Evolutionary conservation across 2,113 vertebrate genomes (phyloP).

Genomic region (Grammomys surdaster): DNA sequence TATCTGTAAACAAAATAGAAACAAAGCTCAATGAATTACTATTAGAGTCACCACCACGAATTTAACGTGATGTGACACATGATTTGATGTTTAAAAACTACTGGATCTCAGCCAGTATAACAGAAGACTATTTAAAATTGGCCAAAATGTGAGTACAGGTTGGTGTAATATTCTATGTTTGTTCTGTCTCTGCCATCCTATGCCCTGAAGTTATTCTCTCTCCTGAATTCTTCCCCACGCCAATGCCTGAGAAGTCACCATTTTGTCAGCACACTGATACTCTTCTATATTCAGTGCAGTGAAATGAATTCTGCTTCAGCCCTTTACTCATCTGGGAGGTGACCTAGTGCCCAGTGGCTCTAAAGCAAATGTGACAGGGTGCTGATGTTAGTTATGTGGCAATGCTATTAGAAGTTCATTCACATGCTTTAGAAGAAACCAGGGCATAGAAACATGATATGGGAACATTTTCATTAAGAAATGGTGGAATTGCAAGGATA

Average conservation of each 20-base stretch:
- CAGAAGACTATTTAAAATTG: neutral
- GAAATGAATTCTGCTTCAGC: neutral
- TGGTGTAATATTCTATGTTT: neutral
- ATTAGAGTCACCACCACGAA: neutral
- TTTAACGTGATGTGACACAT: neutral
- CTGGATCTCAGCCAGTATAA: neutral
- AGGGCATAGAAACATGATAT: neutral
- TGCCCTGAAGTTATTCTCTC: neutral
- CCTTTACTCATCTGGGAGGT: neutral
- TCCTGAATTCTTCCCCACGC: neutral
- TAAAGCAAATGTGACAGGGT: neutral
- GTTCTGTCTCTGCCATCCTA: neutral
- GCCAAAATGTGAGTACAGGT: neutral
- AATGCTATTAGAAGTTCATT: neutral
- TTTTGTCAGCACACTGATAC: neutral
- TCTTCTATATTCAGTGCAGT: neutral
- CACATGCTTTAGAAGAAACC: neutral
- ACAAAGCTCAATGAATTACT: neutral
- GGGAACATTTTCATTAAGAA: neutral
- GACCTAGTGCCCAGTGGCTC: neutral
- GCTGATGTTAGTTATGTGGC: neutral
- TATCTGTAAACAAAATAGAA: conserved; percentile 23
- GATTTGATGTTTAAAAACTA: neutral
- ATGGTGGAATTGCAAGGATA: neutral
- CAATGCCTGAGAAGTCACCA: neutral